These are phyloP conservation scores for Chironomus tentans DNA, from an alignment of 2,888 invertebrate species.

Conservation along the genomic window DNA sequence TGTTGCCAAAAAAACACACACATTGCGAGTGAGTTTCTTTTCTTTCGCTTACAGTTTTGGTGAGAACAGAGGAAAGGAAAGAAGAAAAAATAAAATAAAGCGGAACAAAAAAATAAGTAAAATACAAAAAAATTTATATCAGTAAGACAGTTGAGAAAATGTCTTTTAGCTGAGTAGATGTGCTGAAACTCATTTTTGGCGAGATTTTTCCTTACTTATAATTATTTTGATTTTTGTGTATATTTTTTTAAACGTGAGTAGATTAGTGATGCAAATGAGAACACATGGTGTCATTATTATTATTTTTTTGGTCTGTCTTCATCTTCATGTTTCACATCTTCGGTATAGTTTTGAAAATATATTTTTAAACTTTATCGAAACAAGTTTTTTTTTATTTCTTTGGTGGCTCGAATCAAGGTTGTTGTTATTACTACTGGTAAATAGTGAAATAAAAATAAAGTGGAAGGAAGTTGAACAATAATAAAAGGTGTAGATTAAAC, in stretches of 20 bases:
- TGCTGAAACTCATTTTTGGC: background rate
- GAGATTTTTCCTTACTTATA: background rate
- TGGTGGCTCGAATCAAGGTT: background rate
- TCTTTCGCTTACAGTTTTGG: background rate
- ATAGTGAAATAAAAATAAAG: background rate
- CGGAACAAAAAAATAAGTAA: background rate
- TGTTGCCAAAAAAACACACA: background rate
- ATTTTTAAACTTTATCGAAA: background rate
- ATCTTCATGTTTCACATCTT: too few relatives aligned
- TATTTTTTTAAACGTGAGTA: background rate
- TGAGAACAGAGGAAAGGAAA: background rate
- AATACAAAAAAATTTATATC: background rate
- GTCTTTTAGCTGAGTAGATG: background rate
- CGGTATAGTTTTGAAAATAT: background rate
- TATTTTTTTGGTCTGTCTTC: too few relatives aligned
- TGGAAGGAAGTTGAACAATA: background rate
- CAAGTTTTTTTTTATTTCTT: background rate
- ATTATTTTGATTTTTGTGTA: background rate
- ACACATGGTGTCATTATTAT: background rate
- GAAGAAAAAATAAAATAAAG: background rate
- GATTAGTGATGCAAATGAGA: background rate
- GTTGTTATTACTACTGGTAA: background rate
- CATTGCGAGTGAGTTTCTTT: background rate
- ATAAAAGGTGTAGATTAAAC: background rate
- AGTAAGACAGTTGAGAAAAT: constrained; percentile 5